A percentile compares a stretch with the other conserved stretches of the same genome.
These are phyloP conservation scores for Neolamprologus variostigma DNA, from an alignment of 2,113 vertebrate genomes.

Conservation along the genomic window DNA sequence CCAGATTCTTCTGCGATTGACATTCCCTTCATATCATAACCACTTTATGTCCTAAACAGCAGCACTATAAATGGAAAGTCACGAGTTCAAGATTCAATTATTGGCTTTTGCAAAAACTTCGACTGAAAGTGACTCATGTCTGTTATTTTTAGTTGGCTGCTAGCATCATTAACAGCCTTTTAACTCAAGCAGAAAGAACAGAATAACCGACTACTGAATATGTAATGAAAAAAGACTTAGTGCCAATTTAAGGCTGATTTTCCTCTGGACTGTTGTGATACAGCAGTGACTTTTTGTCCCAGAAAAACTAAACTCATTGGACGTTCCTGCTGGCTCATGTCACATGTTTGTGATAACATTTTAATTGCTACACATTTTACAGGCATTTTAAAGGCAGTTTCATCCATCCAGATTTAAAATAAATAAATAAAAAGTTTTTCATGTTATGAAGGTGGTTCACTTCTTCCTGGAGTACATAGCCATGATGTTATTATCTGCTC, in stretches of 20 bases:
- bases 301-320: not conserved
- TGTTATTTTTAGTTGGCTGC: accelerated
- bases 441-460: not conserved
- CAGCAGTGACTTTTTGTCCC: accelerated
- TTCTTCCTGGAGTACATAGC: accelerated
- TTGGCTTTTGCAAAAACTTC: accelerated
- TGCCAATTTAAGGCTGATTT: accelerated
- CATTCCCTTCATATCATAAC: not conserved
- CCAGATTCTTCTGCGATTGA: not conserved
- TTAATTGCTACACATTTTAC: not conserved
- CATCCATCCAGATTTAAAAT: no score
- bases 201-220: accelerated
- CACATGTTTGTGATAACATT: accelerated
- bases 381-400: not conserved
- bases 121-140: accelerated
- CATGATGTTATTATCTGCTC: not conserved
- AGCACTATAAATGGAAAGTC: not conserved
- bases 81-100: not conserved
- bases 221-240: not conserved
- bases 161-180: accelerated
- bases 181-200: not conserved
- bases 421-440: not conserved
- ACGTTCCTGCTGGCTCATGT: not conserved
- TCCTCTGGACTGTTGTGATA: not conserved
- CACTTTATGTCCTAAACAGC: accelerated